These are phyloP conservation scores for Erebia palarica DNA, from an alignment of 2,888 invertebrate genomes.

Conservation along the genomic window DNA sequence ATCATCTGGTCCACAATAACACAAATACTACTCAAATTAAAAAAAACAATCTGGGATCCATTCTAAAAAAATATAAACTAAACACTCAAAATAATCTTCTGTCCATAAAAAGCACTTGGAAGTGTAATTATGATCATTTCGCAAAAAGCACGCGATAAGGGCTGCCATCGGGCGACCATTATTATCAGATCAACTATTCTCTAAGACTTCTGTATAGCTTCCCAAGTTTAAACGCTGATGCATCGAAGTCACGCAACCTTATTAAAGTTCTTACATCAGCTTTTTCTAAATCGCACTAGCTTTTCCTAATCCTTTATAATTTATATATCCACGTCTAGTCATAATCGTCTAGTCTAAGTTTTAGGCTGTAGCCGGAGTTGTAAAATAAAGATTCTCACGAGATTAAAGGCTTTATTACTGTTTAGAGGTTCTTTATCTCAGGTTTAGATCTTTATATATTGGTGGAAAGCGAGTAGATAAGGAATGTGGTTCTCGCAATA, in stretches of 20 bases:
- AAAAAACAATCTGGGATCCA: not conserved
- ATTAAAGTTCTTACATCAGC: not conserved
- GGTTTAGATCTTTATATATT: too few relatives aligned
- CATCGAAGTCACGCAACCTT: not conserved
- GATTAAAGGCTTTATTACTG: too few relatives aligned
- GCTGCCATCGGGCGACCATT: constrained; percentile 13
- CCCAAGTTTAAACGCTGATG: constrained; percentile 9
- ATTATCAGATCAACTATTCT: constrained; percentile 7
- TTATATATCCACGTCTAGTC: too few relatives aligned
- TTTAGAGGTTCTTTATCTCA: too few relatives aligned
- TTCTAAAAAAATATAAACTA: constrained; percentile 11
- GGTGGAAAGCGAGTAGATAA: too few relatives aligned
- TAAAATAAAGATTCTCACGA: too few relatives aligned
- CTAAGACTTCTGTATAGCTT: not conserved
- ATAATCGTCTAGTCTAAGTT: too few relatives aligned
- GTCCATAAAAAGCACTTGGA: constrained; percentile 16
- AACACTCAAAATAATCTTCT: not conserved
- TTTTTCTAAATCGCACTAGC: not conserved
- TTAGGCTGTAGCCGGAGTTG: too few relatives aligned
- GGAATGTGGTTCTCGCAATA: too few relatives aligned
- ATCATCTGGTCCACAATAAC: too few relatives aligned
- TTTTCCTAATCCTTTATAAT: too few relatives aligned
- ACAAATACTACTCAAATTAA: too few relatives aligned
- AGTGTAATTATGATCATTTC: constrained; percentile 18
- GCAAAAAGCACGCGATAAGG: constrained; percentile 20